phyloP scores from a whole-genome alignment of 2,113 vertebrate genomes.

The Perccottus glenii region DNA sequence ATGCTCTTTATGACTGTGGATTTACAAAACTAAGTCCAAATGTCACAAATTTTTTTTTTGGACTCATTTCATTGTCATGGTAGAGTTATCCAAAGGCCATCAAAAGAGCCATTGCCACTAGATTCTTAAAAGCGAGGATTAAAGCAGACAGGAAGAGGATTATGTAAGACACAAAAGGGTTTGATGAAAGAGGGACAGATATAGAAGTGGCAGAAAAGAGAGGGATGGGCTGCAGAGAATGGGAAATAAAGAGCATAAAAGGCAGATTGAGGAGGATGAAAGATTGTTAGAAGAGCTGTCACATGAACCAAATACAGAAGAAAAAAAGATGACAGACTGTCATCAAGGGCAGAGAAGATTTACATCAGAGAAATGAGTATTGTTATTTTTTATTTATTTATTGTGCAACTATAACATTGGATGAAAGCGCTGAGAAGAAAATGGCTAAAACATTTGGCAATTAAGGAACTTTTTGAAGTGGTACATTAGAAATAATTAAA shows the following conservation, averaged over 20 bases:
- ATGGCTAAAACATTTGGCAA: background rate
- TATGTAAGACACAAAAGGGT: conserved; percentile 44
- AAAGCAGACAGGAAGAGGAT: conserved; percentile 54
- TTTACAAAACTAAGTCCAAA: background rate
- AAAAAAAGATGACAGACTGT: conserved; percentile 12
- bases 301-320: conserved; percentile 6
- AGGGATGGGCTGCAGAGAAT: conserved; percentile 13
- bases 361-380: conserved; percentile 40
- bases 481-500: no score
- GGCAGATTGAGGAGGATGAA: conserved; percentile 27
- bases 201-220: background rate
- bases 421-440: conserved; percentile 15
- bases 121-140: conserved; percentile 41
- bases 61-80: background rate
- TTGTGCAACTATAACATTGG: conserved; percentile 13
- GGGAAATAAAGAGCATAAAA: conserved; percentile 32
- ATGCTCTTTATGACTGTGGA: no score
- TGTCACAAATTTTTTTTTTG: background rate
- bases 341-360: conserved; percentile 58
- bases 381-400: background rate
- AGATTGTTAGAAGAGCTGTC: conserved; percentile 24
- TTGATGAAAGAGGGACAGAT: conserved; percentile 16
- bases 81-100: conserved; percentile 55
- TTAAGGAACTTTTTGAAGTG: no score
- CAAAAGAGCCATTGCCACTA: conserved; percentile 43